Evolutionary conservation across 1,140 invertebrate genomes (phyloP), one percentile per base, ranked within the genome.

Genomic region (Calliphora vicina): DNA sequence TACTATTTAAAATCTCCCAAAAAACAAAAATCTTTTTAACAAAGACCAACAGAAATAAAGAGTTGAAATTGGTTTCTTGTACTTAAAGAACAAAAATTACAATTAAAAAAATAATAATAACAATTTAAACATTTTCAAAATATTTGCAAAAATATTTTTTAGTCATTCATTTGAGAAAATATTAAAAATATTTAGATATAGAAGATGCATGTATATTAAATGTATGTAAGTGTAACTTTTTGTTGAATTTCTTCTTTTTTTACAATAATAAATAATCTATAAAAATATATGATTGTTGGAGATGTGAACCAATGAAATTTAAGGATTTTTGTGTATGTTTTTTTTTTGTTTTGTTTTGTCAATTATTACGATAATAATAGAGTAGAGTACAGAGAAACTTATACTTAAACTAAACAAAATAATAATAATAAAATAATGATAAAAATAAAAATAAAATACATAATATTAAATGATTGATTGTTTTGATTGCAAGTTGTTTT

Each of bases 241-340:
- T 50, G 17, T 50, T 50, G n/a, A 6, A n/a, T 67, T 67, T 23
- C 8, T 25, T 67, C 9, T 23, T 23, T 25, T 67, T 67, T 67
- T 23, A 67, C 20, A 67, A 67, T 67, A 67, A 67, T 67, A 67
- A 67, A 67, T 67, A 67, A 67, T 67, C n/a, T 67, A 67, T 67
- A 67, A 67, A 67, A 57, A 57, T 57, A 67, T 67, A 67, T 67
- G 61, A 67, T 67, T 23, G n/a, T 67, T 67, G 23, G 10, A 10
- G 61, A 23, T 25, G 9, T 67, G n/a, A 25, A 67, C 61, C n/a
- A 67, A 67, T 67, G 61, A 23, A 5, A 12, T 20, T 67, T 67
- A 50, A 23, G 17, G 61, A 50, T 67, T 57, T 57, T 57, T 67
- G 61, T 67, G 17, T 67, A 10, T 67, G 61, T 67, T 57, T 57